These are phyloP conservation scores for Etheostoma perlongum DNA, from an alignment of 2,797 vertebrate species.

Conservation along the genomic window DNA sequence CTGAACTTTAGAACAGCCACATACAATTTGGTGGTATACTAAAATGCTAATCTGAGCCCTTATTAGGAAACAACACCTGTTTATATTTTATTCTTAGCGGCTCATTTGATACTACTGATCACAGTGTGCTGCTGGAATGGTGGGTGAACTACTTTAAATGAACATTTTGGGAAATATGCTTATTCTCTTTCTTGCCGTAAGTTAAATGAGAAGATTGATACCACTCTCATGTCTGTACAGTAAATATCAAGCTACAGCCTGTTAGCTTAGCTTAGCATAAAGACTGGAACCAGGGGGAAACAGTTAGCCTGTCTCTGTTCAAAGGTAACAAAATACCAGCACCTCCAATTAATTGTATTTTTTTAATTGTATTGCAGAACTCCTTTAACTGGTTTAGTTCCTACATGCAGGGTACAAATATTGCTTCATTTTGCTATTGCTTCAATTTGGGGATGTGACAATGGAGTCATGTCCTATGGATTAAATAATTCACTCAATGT, in stretches of 20 bases:
- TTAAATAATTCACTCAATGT: not conserved
- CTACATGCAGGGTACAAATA: not conserved
- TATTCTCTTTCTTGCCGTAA: not conserved
- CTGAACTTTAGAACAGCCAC: conserved; percentile 47
- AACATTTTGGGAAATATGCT: not conserved
- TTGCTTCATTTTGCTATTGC: no score
- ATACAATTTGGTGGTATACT: conserved; percentile 14
- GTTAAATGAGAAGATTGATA: not conserved
- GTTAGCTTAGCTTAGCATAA: not conserved
- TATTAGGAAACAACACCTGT: conserved; percentile 8
- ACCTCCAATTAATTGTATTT: not conserved
- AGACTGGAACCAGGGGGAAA: not conserved
- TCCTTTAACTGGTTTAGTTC: not conserved
- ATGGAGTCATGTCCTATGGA: not conserved
- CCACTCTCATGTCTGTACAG: not conserved
- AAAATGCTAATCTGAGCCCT: conserved; percentile 12
- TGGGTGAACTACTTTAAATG: not conserved
- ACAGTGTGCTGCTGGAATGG: not conserved
- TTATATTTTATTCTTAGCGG: not conserved
- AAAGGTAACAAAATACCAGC: not conserved
- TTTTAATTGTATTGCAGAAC: not conserved
- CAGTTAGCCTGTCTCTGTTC: not conserved
- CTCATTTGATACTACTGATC: conserved; percentile 3
- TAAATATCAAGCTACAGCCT: not conserved
- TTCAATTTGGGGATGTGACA: not conserved